These are phyloP conservation scores for Erpetoichthys calabaricus DNA, from an alignment of 2,797 vertebrate species.

Conservation along the genomic window DNA sequence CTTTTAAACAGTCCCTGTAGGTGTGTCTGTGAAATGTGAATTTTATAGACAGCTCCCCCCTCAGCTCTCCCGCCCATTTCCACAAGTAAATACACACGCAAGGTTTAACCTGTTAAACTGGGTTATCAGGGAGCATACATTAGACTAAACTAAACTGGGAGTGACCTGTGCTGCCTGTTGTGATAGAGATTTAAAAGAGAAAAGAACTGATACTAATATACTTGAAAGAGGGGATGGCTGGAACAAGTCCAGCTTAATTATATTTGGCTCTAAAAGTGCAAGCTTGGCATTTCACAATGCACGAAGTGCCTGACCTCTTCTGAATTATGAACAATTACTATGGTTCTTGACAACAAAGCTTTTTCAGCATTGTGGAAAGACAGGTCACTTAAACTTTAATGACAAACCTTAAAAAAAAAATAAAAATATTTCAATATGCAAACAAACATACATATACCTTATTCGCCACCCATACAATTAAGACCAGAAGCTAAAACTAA, in stretches of 20 bases:
- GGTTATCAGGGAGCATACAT: constrained; percentile 43
- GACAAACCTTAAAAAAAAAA: too few species aligned
- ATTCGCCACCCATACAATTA: too few species aligned
- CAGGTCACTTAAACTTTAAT: too few species aligned
- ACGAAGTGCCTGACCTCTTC: not conserved
- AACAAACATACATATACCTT: too few species aligned
- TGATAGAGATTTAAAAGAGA: constrained; percentile 32
- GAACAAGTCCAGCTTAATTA: constrained; percentile 44
- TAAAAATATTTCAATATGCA: too few species aligned
- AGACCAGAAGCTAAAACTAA: too few species aligned
- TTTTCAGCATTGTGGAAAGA: too few species aligned
- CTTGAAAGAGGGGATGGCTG: constrained; percentile 21
- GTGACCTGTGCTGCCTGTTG: constrained; percentile 43
- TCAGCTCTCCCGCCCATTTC: not conserved
- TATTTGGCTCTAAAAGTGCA: constrained; percentile 25
- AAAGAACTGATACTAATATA: constrained; percentile 38
- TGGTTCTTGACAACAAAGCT: too few species aligned
- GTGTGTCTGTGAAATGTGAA: constrained; percentile 23
- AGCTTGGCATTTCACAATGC: constrained; percentile 10
- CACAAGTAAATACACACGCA: constrained; percentile 31
- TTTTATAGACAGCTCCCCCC: constrained; percentile 10
- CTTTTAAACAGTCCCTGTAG: constrained; percentile 36
- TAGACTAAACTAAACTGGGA: constrained; percentile 63
- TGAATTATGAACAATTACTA: too few species aligned
- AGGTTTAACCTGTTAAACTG: constrained; percentile 50